Percentiles rank a stretch among this genome's conserved stretches.
phyloP scores from a whole-genome alignment of 2,113 vertebrate species.

The Arothron firmamentum region DNA sequence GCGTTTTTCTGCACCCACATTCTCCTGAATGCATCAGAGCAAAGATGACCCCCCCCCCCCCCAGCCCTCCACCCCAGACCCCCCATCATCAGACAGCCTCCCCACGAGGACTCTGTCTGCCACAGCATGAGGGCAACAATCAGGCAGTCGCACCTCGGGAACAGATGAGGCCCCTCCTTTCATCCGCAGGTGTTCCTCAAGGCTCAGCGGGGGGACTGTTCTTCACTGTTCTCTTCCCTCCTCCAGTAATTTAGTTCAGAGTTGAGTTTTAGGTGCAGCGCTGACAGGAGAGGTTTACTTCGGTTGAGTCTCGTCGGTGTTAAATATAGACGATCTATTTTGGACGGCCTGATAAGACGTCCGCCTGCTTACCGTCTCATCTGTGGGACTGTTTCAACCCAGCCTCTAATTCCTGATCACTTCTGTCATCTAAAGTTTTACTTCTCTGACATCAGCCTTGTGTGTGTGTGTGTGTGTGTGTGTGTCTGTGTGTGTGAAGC shows the following conservation, averaged over 20 bases:
- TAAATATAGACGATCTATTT: no score
- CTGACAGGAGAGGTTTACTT: no score
- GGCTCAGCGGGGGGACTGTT: slow-evolving; percentile 16
- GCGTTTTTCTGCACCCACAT: no score
- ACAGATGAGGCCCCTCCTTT: slow-evolving; percentile 35
- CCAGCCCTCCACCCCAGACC: neutral
- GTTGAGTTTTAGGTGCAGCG: no score
- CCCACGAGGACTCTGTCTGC: slow-evolving; percentile 42
- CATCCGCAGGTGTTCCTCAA: slow-evolving; percentile 24
- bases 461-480: slow-evolving; percentile 28
- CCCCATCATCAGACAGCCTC: slow-evolving; percentile 40
- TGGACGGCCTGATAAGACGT: no score
- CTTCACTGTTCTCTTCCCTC: slow-evolving; percentile 22
- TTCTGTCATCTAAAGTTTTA: slow-evolving; percentile 10
- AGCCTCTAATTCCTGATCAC: neutral
- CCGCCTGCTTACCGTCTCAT: no score
- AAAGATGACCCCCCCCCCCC: neutral
- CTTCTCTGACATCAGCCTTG: slow-evolving; percentile 23
- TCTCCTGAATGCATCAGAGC: neutral
- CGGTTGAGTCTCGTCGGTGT: no score
- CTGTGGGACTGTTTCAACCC: neutral
- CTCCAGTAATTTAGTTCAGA: neutral
- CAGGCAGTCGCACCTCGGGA: slow-evolving; percentile 54
- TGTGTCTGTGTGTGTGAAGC: slow-evolving; percentile 13
- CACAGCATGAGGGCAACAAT: slow-evolving; percentile 54